Conservation (phyloP, 2,888 invertebrate genomes). For the Cremastinae sp. region DNA sequence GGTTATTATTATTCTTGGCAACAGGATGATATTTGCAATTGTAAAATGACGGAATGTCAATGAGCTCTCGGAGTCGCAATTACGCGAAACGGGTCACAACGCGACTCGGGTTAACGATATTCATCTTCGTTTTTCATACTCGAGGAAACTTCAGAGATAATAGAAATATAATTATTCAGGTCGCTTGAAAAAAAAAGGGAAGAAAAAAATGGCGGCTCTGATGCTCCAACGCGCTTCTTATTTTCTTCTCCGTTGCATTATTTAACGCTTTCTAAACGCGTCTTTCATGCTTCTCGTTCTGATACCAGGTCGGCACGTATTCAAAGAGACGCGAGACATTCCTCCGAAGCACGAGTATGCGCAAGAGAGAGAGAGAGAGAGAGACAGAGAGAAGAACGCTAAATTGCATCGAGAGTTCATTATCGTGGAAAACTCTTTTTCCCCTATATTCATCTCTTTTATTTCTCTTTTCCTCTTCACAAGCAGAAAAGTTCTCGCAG, state of each 20-base stretch:
- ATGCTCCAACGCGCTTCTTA: conserved; percentile 28
- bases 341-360: conserved; percentile 36
- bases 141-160: conserved; percentile 10
- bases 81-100: conserved; percentile 7
- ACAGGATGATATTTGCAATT: no score
- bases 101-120: not conserved
- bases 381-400: conserved; percentile 32
- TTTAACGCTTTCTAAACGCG: conserved; percentile 67
- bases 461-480: conserved; percentile 13
- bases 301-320: conserved; percentile 66
- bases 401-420: conserved; percentile 68
- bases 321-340: conserved; percentile 65
- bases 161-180: conserved; percentile 37
- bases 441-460: conserved; percentile 29
- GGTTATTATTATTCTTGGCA: no score
- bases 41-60: no score
- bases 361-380: conserved; percentile 13
- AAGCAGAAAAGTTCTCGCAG: conserved; percentile 20
- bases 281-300: conserved; percentile 62
- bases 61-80: no score
- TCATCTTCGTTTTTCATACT: not conserved
- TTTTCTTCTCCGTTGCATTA: conserved; percentile 63
- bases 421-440: conserved; percentile 68
- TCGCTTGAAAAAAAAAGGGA: not conserved
- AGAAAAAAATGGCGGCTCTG: conserved; percentile 19